Percentiles rank a stretch among this genome's conserved stretches.
These are phyloP conservation scores for Perccottus glenii DNA, from an alignment of 2,113 vertebrate species.

Conservation along the genomic window DNA sequence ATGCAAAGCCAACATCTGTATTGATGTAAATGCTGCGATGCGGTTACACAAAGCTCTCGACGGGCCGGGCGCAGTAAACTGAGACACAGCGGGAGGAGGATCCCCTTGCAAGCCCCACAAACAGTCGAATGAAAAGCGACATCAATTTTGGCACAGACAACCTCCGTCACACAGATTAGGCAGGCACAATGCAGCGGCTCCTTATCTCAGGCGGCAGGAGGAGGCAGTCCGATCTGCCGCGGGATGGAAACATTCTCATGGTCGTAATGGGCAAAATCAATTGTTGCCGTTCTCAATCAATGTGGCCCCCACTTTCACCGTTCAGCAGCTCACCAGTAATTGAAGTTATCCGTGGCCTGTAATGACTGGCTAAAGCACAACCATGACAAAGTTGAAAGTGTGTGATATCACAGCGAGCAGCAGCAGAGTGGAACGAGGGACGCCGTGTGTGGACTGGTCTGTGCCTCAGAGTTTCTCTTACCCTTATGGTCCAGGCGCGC, in stretches of 20 bases:
- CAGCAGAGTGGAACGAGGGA: constrained; percentile 92
- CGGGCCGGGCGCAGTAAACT: constrained; percentile 69
- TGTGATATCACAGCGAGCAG: constrained; percentile 94
- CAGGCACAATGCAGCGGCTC: constrained; percentile 97
- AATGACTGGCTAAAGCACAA: constrained; percentile 96
- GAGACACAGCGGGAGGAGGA: constrained; percentile 85
- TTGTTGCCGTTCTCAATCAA: constrained; percentile 99
- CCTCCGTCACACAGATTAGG: constrained; percentile 99
- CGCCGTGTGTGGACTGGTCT: constrained; percentile 60
- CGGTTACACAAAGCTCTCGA: constrained; percentile 62
- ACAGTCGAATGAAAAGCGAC: constrained; percentile 97
- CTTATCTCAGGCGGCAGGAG: constrained; percentile 99
- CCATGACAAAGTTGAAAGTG: constrained; percentile 98
- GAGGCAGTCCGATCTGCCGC: constrained; percentile 97
- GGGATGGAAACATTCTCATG: constrained; percentile 99
- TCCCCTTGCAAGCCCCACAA: constrained; percentile 90
- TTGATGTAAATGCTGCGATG: constrained; percentile 77
- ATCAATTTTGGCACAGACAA: constrained; percentile 99
- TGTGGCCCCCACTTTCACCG: constrained; percentile 98
- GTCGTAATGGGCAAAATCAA: constrained; percentile 99
- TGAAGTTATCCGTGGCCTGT: constrained; percentile 99
- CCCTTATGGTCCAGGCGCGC: constrained; percentile 92
- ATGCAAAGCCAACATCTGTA: constrained; percentile 78
- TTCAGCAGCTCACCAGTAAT: constrained; percentile 99
- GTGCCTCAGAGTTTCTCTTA: constrained; percentile 80